phyloP scores from a whole-genome alignment of 2,113 vertebrate genomes.

The Nyctereutes procyonoides region DNA sequence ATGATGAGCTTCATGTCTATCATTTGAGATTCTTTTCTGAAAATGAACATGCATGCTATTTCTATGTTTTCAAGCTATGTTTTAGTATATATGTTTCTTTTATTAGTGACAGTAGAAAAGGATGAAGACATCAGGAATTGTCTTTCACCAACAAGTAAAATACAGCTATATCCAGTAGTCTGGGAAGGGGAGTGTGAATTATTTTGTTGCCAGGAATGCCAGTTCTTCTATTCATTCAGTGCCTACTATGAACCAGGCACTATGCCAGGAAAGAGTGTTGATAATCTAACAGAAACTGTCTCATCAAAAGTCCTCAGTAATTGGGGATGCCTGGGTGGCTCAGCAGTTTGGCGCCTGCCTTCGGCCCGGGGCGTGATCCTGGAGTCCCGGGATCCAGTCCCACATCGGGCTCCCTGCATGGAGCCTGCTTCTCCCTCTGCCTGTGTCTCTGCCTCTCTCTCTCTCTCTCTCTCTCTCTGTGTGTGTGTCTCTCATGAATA shows the following conservation, averaged over 20 bases:
- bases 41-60: not conserved
- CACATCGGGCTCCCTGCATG: no score
- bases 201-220: not conserved
- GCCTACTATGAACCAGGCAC: not conserved
- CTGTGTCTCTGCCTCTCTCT: no score
- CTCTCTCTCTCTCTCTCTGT: no score
- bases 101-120: not conserved
- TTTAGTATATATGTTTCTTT: not conserved
- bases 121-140: not conserved
- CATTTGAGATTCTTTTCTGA: not conserved
- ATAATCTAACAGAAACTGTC: not conserved
- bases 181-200: not conserved
- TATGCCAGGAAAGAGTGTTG: not conserved
- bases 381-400: no score
- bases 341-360: no score
- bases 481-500: no score
- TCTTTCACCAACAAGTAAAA: constrained; percentile 4
- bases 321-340: no score
- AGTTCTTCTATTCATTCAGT: not conserved
- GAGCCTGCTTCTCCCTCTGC: no score
- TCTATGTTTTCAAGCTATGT: not conserved
- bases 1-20: not conserved
- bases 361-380: no score
- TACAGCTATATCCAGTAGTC: not conserved
- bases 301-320: not conserved